phyloP scores from a whole-genome alignment of 2,888 invertebrate species.

The Silvanus unidentatus region DNA sequence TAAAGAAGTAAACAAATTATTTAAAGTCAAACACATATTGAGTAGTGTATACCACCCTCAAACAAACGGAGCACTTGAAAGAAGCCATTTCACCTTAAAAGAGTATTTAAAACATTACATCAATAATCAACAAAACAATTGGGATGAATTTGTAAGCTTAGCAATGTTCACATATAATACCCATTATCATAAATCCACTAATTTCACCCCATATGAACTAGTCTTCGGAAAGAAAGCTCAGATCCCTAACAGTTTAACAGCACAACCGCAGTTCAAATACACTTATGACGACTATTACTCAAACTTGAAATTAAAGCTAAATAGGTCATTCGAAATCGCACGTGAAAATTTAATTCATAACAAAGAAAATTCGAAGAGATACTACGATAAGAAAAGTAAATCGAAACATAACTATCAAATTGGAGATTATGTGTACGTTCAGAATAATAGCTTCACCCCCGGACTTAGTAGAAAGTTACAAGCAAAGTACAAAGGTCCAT shows the following conservation, averaged over 20 bases:
- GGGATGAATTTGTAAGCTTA: slow-evolving; percentile 31
- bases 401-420: background rate
- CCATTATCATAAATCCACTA: slow-evolving; percentile 26
- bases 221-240: slow-evolving; percentile 25
- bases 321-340: slow-evolving; percentile 1
- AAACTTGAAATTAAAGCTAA: background rate
- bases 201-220: slow-evolving; percentile 29
- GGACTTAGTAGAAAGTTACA: background rate
- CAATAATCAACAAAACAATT: slow-evolving; percentile 26
- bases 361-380: background rate
- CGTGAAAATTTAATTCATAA: background rate
- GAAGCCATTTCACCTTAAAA: slow-evolving; percentile 30
- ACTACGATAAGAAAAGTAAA: background rate
- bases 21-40: background rate
- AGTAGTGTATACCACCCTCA: slow-evolving; percentile 28
- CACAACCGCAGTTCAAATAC: background rate
- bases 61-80: slow-evolving; percentile 22
- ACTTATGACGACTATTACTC: background rate
- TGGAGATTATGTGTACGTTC: background rate
- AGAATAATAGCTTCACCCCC: background rate
- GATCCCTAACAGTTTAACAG: slow-evolving; percentile 14
- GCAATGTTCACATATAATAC: slow-evolving; percentile 31
- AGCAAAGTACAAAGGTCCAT: background rate
- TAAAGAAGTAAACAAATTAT: slow-evolving; percentile 25
- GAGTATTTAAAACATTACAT: slow-evolving; percentile 33